Evolutionary conservation across 2,888 invertebrate species (phyloP), one percentile per base, ranked within the genome.

Genomic region (Eucera pruinosa): DNA sequence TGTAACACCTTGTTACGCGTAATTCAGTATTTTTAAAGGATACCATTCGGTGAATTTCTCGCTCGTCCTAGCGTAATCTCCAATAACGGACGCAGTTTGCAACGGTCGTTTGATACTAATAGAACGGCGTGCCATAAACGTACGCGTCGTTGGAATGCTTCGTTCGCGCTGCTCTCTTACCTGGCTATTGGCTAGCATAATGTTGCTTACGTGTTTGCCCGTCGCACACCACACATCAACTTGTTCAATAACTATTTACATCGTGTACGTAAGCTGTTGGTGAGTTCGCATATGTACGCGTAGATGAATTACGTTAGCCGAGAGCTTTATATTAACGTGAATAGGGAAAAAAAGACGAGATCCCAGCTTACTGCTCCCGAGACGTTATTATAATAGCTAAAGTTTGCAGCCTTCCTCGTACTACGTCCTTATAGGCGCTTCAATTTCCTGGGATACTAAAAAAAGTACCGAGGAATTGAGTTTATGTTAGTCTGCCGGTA

Each of bases 261-360:
- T 43, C 43, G 45, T 52, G 57, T 67, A 36, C 67, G 15, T 15
- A 27, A 36, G 41, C n/a, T n/a, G 25, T 43, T 55, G 20, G 7
- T 25, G 36, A 52, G 41, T 41, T 30, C 47, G 41, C 11, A 20
- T 13, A 54, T 45, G 62, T 54, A 64, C 61, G 18, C 43, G 41
- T 43, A 72, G 45, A 52, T 61, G 64, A 45, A 64, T 70, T 48
- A 50, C 45, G 50, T 70, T 75, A 67, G 73, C 48, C 69, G 55
- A 23, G 60, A 48, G 70, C 58, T 9, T 80, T 71, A 36, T 61
- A 73, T 77, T 80, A 71, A 73, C 68, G 66, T 73, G 82, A 83
- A 81, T 76, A 79, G 55, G 77, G 79, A 85, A 88, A 80, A n/a
- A n/a, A n/a, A n/a, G n/a, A 70, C 36, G 64, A 81, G 73, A 73